phyloP scores from a whole-genome alignment of 2,113 vertebrate species.

The Lonchura striata region DNA sequence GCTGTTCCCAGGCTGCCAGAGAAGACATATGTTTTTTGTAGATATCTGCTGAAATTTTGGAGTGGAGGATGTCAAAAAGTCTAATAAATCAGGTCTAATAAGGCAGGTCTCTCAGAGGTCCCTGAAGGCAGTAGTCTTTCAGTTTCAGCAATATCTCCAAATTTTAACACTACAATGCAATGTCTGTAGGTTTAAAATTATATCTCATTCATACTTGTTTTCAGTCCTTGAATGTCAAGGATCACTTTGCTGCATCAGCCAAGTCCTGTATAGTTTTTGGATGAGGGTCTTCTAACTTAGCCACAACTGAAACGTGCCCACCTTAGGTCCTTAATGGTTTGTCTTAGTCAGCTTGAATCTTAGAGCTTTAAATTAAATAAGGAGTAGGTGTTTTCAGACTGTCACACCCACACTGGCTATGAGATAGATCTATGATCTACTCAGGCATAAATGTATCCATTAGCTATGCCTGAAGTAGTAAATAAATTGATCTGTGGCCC shows the following conservation, averaged over 20 bases:
- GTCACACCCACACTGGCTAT: neutral
- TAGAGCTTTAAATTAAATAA: neutral
- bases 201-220: neutral
- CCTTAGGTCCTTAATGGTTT: neutral
- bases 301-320: neutral
- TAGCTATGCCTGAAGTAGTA: neutral
- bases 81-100: neutral
- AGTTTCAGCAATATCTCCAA: neutral
- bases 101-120: neutral
- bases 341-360: neutral
- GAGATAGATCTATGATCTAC: neutral
- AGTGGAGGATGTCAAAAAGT: neutral
- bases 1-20: neutral
- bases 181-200: neutral
- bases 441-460: neutral
- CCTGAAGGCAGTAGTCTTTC: neutral
- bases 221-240: neutral
- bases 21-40: neutral
- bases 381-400: neutral
- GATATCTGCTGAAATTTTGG: neutral
- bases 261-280: neutral
- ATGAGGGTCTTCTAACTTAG: neutral
- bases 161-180: neutral
- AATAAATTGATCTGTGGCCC: neutral
- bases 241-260: neutral